A percentile compares a stretch with the other conserved stretches of the same genome.
phyloP scores from a whole-genome alignment of 2,888 invertebrate genomes.

The Microctonus brassicae region DNA sequence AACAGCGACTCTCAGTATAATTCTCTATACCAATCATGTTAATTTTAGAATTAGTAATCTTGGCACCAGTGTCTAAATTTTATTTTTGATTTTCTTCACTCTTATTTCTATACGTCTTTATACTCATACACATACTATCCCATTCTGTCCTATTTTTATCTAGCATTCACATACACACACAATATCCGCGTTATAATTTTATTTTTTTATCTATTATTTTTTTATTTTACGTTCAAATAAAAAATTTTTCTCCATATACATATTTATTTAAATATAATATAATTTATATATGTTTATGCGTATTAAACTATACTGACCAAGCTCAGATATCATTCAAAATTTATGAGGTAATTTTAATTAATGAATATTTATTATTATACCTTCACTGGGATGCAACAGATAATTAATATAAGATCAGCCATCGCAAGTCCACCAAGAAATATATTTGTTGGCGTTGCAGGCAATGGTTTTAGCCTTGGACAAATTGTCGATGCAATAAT shows the following conservation, averaged over 20 bases:
- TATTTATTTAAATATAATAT: no score
- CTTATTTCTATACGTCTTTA: conserved; percentile 11
- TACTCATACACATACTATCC: not conserved
- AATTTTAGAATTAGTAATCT: conserved; percentile 59
- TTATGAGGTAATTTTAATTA: no score
- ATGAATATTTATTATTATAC: conserved; percentile 72
- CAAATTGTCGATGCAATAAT: conserved; percentile 72
- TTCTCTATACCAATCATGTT: conserved; percentile 33
- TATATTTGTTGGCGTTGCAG: conserved; percentile 74
- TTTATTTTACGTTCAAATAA: no score
- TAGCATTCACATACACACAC: not conserved
- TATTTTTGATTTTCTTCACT: conserved; percentile 49
- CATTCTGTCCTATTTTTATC: conserved; percentile 13
- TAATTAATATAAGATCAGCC: conserved; percentile 78
- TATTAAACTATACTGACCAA: no score
- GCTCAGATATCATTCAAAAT: no score
- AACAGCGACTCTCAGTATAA: not conserved
- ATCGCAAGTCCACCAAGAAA: conserved; percentile 79
- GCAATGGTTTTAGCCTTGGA: conserved; percentile 61
- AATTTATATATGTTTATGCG: not conserved
- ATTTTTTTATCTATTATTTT: not conserved
- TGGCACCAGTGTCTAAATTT: conserved; percentile 53
- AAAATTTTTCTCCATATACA: no score
- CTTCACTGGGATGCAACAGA: conserved; percentile 81
- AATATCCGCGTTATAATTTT: not conserved